Evolutionary conservation across 2,888 invertebrate genomes (phyloP).

Genomic region (Tenthredo mesomela): DNA sequence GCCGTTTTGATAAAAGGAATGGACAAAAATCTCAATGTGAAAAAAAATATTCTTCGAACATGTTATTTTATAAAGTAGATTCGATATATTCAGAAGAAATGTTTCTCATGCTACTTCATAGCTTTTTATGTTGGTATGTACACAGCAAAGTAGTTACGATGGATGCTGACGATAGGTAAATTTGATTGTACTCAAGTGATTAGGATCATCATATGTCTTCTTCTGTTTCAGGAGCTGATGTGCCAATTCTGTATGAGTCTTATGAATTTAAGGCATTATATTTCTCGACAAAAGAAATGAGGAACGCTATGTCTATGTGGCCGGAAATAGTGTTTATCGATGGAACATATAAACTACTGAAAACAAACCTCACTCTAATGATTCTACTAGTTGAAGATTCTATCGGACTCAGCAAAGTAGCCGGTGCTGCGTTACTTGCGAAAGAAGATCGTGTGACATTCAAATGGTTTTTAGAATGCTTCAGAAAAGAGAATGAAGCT

Average conservation of each 20-base stretch:
- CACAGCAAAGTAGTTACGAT: not conserved
- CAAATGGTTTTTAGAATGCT: constrained; percentile 35
- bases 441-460: constrained; percentile 17
- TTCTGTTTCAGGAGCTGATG: constrained; percentile 30
- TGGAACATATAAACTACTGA: constrained; percentile 7
- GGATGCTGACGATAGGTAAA: not conserved
- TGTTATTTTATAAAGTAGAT: no score
- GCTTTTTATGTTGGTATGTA: no score
- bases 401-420: constrained; percentile 28
- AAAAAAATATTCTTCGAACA: no score
- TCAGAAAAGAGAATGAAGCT: constrained; percentile 7
- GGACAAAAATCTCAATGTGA: no score
- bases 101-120: no score
- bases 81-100: no score
- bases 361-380: not conserved
- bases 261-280: constrained; percentile 42
- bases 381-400: constrained; percentile 8
- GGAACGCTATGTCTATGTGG: constrained; percentile 14
- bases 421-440: constrained; percentile 28
- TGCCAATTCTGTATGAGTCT: constrained; percentile 21
- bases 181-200: not conserved
- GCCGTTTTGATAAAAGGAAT: no score
- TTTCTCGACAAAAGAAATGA: constrained; percentile 38
- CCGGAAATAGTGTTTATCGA: constrained; percentile 48
- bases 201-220: not conserved